Evolutionary conservation across 2,888 invertebrate species (phyloP).

Genomic region (Dynastes maya): DNA sequence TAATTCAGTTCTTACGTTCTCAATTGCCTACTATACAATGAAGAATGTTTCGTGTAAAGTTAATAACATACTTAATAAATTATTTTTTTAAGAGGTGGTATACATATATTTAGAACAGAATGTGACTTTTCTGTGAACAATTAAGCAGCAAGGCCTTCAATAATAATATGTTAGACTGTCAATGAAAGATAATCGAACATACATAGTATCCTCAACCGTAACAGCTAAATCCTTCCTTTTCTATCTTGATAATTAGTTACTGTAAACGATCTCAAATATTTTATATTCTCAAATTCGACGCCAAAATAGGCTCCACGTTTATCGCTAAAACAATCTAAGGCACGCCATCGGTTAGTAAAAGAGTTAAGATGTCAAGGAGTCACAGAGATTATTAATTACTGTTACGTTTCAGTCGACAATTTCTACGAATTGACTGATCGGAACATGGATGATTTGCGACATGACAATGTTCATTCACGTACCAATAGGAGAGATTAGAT

Average conservation of each 20-base stretch:
- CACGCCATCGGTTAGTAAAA: conserved; percentile 37
- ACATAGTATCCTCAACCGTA: neutral
- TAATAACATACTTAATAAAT: no score
- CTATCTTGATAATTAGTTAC: conserved; percentile 16
- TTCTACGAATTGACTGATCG: conserved; percentile 60
- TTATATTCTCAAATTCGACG: conserved; percentile 20
- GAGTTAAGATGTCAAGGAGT: conserved; percentile 60
- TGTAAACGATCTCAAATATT: conserved; percentile 9
- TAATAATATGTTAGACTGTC: neutral
- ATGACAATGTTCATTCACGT: conserved; percentile 54
- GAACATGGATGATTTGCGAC: conserved; percentile 54
- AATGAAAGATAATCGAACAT: neutral
- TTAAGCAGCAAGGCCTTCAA: no score
- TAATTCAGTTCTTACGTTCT: no score
- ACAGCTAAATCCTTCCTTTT: conserved; percentile 1
- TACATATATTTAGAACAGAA: no score
- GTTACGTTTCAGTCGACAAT: conserved; percentile 61
- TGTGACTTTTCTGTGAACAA: no score
- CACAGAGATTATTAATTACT: conserved; percentile 60
- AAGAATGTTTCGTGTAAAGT: no score
- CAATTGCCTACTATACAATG: no score
- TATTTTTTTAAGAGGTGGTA: no score
- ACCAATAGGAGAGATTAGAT: conserved; percentile 46
- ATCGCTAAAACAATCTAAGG: conserved; percentile 39
- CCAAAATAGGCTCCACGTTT: conserved; percentile 29